Evolutionary conservation across 2,797 vertebrate species (phyloP), one percentile per base, ranked within the genome.

Genomic region (Coregonus sp.): DNA sequence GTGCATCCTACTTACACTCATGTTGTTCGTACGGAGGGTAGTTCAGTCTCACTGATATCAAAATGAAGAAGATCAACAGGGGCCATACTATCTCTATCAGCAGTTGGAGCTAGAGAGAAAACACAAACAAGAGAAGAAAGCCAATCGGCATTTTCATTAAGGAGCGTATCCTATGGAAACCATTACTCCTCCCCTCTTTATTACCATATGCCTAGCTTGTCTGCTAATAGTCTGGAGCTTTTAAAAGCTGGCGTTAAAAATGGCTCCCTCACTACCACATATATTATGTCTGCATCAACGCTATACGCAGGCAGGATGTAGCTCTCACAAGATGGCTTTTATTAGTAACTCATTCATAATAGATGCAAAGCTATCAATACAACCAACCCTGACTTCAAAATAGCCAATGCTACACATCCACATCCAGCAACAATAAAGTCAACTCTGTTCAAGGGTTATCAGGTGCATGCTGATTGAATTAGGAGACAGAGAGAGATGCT

Each of bases 11-110:
- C 98, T 99, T 90, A 99, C 98, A 99, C 89, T 99, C 97, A 87
- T 98, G 98, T 82, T 99, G 98, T 74, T 99, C 97, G 0, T 99
- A 98, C 0, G 98, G 97, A 1, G 98, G 98, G 89, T 97, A 98
- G 89, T 93, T 96, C 54, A 97, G 88, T 75, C 98, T 94, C 80
- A 99, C 97, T 0, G 96, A 94, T 80, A 98, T 98, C 92, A 99
- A 90, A 89, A 99, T 99, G 92, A 99, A 96, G 94, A 99, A 99
- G 93, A 99, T 97, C 86, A 99, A 95, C 4, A 99, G 94, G 20
- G 98, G 98, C 98, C 98, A 99, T 75, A 95, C 84, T 77, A 99
- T 94, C 91, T 99, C 98, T 1, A 98, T 92, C 89, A 99, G 85
- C 75, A 99, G 91, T 89, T 99, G 97, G 78, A 96, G 91, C 98